A percentile compares a stretch with the other conserved stretches of the same genome.
phyloP scores from a whole-genome alignment of 2,113 vertebrate species.

The Orthonyx spaldingii region DNA sequence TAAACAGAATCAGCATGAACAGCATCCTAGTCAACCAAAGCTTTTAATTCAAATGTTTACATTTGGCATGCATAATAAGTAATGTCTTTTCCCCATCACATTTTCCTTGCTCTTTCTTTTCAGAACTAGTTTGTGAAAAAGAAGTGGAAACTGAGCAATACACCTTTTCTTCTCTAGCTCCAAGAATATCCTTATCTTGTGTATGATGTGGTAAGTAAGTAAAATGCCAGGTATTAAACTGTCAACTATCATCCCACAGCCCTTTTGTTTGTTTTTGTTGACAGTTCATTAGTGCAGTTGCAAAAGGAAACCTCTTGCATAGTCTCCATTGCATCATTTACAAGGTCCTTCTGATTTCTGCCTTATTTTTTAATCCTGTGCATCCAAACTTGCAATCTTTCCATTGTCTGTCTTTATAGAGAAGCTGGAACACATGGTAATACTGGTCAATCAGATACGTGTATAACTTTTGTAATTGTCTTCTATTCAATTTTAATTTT shows the following conservation, averaged over 20 bases:
- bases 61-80: not conserved
- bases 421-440: not conserved
- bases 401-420: not conserved
- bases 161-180: not conserved
- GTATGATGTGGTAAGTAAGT: not conserved
- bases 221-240: not conserved
- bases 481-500: not conserved
- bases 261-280: not conserved
- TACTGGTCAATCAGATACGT: not conserved
- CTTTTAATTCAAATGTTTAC: not conserved
- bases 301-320: not conserved
- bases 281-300: not conserved
- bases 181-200: not conserved
- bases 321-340: not conserved
- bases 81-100: not conserved
- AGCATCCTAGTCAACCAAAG: not conserved
- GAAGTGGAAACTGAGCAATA: not conserved
- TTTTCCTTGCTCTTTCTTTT: not conserved
- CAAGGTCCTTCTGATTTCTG: not conserved
- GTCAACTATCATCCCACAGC: not conserved
- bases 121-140: not conserved
- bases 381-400: not conserved
- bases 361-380: not conserved
- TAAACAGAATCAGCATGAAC: not conserved
- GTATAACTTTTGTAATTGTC: not conserved